Conservation (phyloP, 1,140 invertebrate genomes). For the Hyphantria cunea region DNA sequence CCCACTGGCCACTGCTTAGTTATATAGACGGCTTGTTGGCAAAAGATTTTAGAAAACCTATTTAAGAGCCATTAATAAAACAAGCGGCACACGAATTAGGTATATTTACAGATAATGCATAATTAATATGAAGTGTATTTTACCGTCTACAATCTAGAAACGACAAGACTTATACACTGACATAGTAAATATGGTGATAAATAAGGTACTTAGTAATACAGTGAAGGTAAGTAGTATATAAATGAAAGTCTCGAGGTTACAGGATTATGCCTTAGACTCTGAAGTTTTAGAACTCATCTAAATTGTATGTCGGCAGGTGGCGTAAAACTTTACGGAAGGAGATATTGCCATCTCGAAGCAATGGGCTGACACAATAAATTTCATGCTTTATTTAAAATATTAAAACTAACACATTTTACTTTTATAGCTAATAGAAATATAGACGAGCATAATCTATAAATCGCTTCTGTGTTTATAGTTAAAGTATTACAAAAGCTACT, state of each 20-base stretch:
- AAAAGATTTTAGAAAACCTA: too few species aligned
- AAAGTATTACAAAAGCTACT: not conserved
- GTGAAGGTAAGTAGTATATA: slow-evolving; percentile 2
- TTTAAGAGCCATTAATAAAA: too few species aligned
- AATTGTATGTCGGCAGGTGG: slow-evolving; percentile 25
- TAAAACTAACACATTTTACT: slow-evolving; percentile 16
- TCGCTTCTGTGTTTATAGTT: not conserved
- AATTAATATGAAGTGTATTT: too few species aligned
- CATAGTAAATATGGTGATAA: too few species aligned
- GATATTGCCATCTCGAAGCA: slow-evolving; percentile 12
- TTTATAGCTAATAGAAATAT: slow-evolving; percentile 18
- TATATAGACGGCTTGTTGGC: too few species aligned
- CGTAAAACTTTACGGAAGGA: slow-evolving; percentile 26
- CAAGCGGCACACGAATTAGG: too few species aligned
- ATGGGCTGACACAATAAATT: slow-evolving; percentile 22
- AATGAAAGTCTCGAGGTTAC: slow-evolving; percentile 13
- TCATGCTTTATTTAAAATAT: slow-evolving; percentile 17
- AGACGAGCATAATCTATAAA: not conserved
- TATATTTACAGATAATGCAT: too few species aligned
- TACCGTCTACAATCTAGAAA: too few species aligned
- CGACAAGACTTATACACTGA: too few species aligned
- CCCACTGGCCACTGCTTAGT: too few species aligned
- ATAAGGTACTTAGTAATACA: not conserved
- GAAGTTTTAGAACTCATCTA: slow-evolving; percentile 29
- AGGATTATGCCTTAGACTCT: slow-evolving; percentile 13